Conservation (phyloP, 2,888 invertebrate species). For the Muschampia plurimacula region DNA sequence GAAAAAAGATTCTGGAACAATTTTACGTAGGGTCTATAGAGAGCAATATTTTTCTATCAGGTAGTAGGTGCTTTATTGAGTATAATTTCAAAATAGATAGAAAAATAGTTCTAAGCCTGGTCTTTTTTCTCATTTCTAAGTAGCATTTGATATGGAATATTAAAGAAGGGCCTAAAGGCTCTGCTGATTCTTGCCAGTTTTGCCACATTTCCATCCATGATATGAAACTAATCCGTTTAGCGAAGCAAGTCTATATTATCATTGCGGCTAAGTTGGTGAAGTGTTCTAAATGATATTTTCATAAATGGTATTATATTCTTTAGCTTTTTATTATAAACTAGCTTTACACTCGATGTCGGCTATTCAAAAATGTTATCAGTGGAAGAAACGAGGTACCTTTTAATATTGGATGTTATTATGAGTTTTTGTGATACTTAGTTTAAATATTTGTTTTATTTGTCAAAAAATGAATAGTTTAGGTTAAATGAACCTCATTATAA, state of each 20-base stretch:
- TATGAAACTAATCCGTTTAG: conserved; percentile 71
- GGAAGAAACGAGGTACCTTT: conserved; percentile 83
- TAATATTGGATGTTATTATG: conserved; percentile 77
- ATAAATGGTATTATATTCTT: conserved; percentile 74
- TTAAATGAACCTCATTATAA: conserved; percentile 35
- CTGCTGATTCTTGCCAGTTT: conserved; percentile 78
- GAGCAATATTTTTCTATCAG: conserved; percentile 78
- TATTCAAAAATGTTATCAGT: conserved; percentile 82
- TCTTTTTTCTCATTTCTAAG: conserved; percentile 70
- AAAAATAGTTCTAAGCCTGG: conserved; percentile 72
- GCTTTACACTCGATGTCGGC: conserved; percentile 83
- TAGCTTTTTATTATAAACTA: conserved; percentile 78
- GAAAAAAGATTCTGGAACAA: conserved; percentile 68
- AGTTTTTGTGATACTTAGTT: conserved; percentile 61
- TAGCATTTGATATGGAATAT: conserved; percentile 70
- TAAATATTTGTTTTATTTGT: conserved; percentile 57
- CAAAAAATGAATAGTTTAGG: conserved; percentile 45
- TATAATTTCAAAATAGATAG: conserved; percentile 76
- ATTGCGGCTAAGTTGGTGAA: conserved; percentile 70
- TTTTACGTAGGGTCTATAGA: conserved; percentile 78
- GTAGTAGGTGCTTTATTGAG: conserved; percentile 76
- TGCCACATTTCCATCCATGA: conserved; percentile 82
- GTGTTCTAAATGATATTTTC: conserved; percentile 73
- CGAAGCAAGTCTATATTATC: conserved; percentile 68
- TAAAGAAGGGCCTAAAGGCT: conserved; percentile 59